Base-by-base conservation (phyloP, 2,113 vertebrate genomes). In the Lota lota region DNA sequence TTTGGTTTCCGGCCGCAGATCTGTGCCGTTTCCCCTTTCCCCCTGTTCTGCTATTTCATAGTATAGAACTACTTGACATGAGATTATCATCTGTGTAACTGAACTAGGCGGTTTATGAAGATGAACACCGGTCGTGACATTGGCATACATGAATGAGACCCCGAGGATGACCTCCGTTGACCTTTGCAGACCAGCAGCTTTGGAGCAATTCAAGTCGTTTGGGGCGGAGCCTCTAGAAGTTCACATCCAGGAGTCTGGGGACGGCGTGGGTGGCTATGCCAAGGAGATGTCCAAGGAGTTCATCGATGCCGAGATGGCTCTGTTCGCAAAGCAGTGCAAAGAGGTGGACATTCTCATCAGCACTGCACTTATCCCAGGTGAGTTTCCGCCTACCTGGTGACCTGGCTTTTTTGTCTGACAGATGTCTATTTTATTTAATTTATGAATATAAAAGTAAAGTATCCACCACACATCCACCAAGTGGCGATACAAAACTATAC, bases 211-310 rank as follows among this genome's bases (percentile, higher is more conserved):
- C 71, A 93, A 93, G 79, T 93, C 90, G 0, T 90, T 93, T 58
- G 92, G 91, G 16, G 87, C 84, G 2, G 92, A 94, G 64, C 84
- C 90, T 58, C 80, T 93, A 72, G 89, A 90, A 83, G 85, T 92
- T 17, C 60, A 83, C 16, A 0, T 91, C 61, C 80, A 78, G 40
- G 93, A 93, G 85, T 89, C 83, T 2, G 91, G 91, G 0, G 93
- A 92, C 2, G 88, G 88, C 22, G 83, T 91, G 3, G 90, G 90
- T 10, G 91, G 91, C 51, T 92, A 91, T 20, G 89, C 91, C 66
- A 93, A 93, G 83, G 89, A 93, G 81, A 92, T 90, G 88, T 92
- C 90, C 0, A 83, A 90, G 72, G 92, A 93, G 77, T 93, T 92
- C 72, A 88, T 91, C 3, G 93, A 93, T 18, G 90, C 90, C 14